Conservation (phyloP, 2,797 vertebrate genomes). For the Sardinella longiceps region DNA sequence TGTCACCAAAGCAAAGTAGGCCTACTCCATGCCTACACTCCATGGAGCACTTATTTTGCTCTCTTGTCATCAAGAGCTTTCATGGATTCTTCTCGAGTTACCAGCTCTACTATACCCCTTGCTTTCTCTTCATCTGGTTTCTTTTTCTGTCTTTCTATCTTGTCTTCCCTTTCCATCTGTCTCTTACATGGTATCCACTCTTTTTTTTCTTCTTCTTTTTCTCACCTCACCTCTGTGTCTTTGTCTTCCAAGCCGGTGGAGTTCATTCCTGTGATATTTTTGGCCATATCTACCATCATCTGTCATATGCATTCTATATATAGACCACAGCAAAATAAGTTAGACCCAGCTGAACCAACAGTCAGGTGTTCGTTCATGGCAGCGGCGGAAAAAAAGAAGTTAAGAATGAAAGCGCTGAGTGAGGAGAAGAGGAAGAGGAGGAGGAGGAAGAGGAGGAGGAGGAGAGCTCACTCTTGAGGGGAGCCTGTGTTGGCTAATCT, state of each 20-base stretch:
- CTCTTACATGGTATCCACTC: not conserved
- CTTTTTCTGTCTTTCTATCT: not conserved
- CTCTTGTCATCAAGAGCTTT: not conserved
- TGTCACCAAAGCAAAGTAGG: not conserved
- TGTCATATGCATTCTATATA: not conserved
- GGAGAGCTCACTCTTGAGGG: not conserved
- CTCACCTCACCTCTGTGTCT: not conserved
- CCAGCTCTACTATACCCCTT: not conserved
- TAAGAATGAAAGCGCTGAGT: not conserved
- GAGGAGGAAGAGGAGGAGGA: not conserved
- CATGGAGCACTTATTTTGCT: not conserved
- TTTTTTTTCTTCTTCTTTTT: not conserved
- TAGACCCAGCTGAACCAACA: slow-evolving; percentile 17
- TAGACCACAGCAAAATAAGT: not conserved
- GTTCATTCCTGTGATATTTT: not conserved
- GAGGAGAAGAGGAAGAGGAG: not conserved
- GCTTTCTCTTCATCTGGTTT: not conserved
- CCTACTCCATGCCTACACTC: not conserved
- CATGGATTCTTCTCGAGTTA: not conserved
- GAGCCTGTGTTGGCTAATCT: slow-evolving; percentile 17
- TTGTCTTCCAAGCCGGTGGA: not conserved
- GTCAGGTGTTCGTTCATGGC: slow-evolving; percentile 1
- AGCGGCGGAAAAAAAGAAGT: not conserved
- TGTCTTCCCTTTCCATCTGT: not conserved
- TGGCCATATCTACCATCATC: not conserved